Conservation (phyloP, 2,797 vertebrate species). For the Sternarchorhynchus goeldii region DNA sequence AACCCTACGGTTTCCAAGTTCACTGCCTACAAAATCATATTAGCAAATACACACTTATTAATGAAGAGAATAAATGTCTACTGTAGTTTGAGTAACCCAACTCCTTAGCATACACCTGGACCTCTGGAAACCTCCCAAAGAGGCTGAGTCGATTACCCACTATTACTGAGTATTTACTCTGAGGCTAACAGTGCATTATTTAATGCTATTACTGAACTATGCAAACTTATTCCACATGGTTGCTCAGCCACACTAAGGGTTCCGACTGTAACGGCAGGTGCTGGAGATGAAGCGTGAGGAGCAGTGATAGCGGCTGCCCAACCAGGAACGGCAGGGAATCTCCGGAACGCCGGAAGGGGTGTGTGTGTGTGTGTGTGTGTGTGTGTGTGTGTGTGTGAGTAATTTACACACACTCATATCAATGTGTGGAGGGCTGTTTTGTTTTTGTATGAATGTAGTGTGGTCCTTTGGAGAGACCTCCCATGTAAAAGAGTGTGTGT, state of each 20-base stretch:
- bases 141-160: conserved; percentile 56
- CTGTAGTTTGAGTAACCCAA: conserved; percentile 14
- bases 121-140: conserved; percentile 48
- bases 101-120: conserved; percentile 38
- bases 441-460: no score
- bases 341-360: conserved; percentile 19
- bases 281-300: conserved; percentile 41
- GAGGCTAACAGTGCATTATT: conserved; percentile 62
- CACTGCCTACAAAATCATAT: conserved; percentile 3
- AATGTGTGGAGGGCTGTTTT: background rate
- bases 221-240: conserved; percentile 56
- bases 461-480: background rate
- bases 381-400: no score
- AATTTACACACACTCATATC: background rate
- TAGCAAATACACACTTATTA: conserved; percentile 19
- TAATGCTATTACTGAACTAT: conserved; percentile 58
- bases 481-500: background rate
- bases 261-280: conserved; percentile 51
- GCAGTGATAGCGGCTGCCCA: conserved; percentile 9
- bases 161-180: conserved; percentile 64
- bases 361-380: no score
- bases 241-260: conserved; percentile 55
- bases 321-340: conserved; percentile 19
- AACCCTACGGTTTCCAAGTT: background rate
- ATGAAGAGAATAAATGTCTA: conserved; percentile 26